A percentile compares a stretch with the other conserved stretches of the same genome.
Conservation (phyloP, 2,888 invertebrate species). For the Mellilla xanthometata region DNA sequence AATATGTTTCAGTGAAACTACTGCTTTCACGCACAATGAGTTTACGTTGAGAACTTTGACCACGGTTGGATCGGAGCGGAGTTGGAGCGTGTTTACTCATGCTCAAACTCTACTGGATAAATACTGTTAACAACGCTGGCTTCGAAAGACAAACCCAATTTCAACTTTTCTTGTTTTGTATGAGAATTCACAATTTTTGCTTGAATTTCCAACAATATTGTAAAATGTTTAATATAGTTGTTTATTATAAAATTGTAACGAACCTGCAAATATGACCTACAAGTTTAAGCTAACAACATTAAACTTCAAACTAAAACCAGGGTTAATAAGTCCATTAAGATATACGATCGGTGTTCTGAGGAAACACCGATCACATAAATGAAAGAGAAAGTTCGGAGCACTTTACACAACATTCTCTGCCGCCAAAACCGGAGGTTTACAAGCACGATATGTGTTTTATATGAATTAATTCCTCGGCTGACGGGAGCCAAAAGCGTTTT, state of each 20-base stretch:
- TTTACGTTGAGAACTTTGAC: constrained; percentile 66
- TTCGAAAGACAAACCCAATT: background rate
- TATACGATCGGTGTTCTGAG: too few relatives aligned
- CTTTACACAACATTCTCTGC: background rate
- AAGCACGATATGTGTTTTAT: constrained; percentile 70
- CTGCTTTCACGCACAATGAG: constrained; percentile 77
- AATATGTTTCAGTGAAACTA: constrained; percentile 73
- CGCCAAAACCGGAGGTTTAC: constrained; percentile 39
- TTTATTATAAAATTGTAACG: too few relatives aligned
- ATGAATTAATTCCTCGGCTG: constrained; percentile 80
- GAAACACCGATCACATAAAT: too few relatives aligned
- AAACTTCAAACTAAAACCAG: too few relatives aligned
- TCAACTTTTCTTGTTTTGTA: background rate
- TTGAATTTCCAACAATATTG: background rate
- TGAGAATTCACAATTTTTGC: background rate
- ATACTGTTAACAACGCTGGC: constrained; percentile 3
- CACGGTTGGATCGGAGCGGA: constrained; percentile 34
- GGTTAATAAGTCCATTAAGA: too few relatives aligned
- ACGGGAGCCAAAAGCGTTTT: constrained; percentile 72
- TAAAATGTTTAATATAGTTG: too few relatives aligned
- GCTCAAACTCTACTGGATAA: constrained; percentile 8
- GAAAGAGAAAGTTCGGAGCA: background rate
- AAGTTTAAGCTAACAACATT: too few relatives aligned
- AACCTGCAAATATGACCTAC: too few relatives aligned
- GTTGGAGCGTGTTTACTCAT: constrained; percentile 15